Percentiles rank a stretch among this genome's conserved stretches.
Evolutionary conservation across 2,888 invertebrate genomes (phyloP).

Genomic region (Caenorhabditis macrosperma): DNA sequence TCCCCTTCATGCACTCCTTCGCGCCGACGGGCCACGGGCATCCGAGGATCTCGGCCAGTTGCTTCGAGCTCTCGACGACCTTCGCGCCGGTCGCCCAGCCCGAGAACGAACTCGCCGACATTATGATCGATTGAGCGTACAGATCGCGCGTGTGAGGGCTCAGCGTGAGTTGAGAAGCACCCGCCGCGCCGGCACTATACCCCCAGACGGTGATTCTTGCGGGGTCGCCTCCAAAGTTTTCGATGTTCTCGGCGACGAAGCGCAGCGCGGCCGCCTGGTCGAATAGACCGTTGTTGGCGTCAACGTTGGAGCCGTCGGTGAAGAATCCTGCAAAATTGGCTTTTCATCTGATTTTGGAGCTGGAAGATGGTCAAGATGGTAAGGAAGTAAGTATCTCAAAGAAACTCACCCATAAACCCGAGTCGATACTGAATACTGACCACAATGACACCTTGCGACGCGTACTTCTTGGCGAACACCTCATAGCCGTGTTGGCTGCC

Average conservation of each 20-base stretch:
- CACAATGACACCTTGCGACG: slow-evolving; percentile 88
- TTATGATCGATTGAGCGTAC: slow-evolving; percentile 68
- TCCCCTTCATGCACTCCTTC: slow-evolving; percentile 65
- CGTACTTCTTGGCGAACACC: slow-evolving; percentile 68
- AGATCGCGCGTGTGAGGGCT: slow-evolving; percentile 62
- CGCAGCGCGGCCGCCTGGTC: slow-evolving; percentile 73
- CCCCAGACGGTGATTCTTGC: slow-evolving; percentile 70
- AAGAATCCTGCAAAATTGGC: slow-evolving; percentile 66
- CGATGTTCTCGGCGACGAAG: slow-evolving; percentile 62
- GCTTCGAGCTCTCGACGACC: slow-evolving; percentile 48
- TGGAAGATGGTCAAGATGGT: too few species aligned
- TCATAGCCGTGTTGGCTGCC: slow-evolving; percentile 71
- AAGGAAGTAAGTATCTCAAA: too few species aligned
- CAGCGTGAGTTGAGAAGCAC: slow-evolving; percentile 67
- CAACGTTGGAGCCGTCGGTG: slow-evolving; percentile 64
- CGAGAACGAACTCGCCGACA: slow-evolving; percentile 67
- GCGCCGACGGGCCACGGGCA: slow-evolving; percentile 59
- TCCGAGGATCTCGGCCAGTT: slow-evolving; percentile 52
- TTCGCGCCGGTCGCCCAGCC: slow-evolving; percentile 68
- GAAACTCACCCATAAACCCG: slow-evolving; percentile 87
- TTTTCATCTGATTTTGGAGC: too few species aligned
- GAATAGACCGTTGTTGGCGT: slow-evolving; percentile 71
- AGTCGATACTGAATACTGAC: slow-evolving; percentile 94
- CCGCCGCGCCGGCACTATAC: slow-evolving; percentile 70
- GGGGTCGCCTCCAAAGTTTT: slow-evolving; percentile 65